These are phyloP conservation scores for Eulemur rubriventer DNA, from an alignment of 2,797 vertebrate species.

Conservation along the genomic window DNA sequence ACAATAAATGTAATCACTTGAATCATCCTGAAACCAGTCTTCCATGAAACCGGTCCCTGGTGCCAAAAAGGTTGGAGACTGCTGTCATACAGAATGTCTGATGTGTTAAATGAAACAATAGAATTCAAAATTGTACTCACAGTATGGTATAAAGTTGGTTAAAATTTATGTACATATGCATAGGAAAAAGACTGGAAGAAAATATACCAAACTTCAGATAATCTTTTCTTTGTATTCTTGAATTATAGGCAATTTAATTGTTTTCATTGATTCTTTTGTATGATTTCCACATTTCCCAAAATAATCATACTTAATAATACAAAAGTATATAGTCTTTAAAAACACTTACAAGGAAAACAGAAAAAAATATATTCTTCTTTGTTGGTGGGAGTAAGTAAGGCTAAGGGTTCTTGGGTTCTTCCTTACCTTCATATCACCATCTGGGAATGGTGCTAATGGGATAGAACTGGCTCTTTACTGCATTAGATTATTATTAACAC, in stretches of 20 bases:
- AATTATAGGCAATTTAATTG: background rate
- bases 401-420: background rate
- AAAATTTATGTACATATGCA: background rate
- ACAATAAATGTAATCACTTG: no score
- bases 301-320: background rate
- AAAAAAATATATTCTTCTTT: background rate
- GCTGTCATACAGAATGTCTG: background rate
- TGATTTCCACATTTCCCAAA: conserved; percentile 38
- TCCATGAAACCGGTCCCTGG: no score
- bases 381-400: background rate
- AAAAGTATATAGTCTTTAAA: background rate
- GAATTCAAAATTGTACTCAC: background rate
- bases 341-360: background rate
- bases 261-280: background rate
- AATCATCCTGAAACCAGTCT: no score
- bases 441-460: background rate
- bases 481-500: background rate
- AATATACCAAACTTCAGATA: background rate
- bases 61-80: no score
- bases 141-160: background rate
- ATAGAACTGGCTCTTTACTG: background rate
- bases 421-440: background rate
- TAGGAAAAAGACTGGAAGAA: background rate
- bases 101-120: background rate
- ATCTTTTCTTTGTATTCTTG: background rate